phyloP scores from a whole-genome alignment of 2,797 vertebrate species.

The Micropoecilia bifurca region DNA sequence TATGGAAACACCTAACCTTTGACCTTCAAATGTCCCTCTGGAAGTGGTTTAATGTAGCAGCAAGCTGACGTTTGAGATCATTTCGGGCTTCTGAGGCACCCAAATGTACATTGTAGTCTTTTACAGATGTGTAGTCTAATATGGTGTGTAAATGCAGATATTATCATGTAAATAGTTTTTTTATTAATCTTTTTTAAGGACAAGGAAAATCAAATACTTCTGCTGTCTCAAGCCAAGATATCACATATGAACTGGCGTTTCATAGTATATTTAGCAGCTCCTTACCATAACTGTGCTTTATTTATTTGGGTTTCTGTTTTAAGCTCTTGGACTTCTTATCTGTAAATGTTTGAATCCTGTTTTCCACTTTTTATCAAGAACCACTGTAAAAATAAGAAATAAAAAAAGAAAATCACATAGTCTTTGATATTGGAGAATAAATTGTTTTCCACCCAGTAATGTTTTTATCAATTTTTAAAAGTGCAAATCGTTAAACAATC shows the following conservation, averaged over 20 bases:
- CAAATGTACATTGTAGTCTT: constrained; percentile 21
- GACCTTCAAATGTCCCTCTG: constrained; percentile 55
- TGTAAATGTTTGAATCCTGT: constrained; percentile 55
- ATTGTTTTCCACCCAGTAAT: not conserved
- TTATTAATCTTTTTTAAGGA: constrained; percentile 15
- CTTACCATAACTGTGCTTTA: constrained; percentile 59
- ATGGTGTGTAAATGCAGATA: constrained; percentile 25
- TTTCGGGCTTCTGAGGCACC: constrained; percentile 25
- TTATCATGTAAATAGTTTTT: constrained; percentile 13
- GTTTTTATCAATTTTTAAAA: not conserved
- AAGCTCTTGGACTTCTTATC: constrained; percentile 28
- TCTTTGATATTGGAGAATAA: constrained; percentile 44
- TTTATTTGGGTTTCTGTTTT: constrained; percentile 67
- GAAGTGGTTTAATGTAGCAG: constrained; percentile 33
- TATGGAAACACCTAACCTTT: constrained; percentile 51
- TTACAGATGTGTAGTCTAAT: constrained; percentile 25
- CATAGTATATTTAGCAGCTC: constrained; percentile 22
- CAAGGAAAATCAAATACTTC: constrained; percentile 14
- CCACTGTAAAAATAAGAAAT: constrained; percentile 43
- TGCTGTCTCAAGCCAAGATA: constrained; percentile 30
- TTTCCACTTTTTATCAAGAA: constrained; percentile 54
- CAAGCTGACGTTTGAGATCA: constrained; percentile 16
- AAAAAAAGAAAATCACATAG: constrained; percentile 26
- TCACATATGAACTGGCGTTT: constrained; percentile 27
- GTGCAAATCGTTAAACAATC: not conserved